Evolutionary conservation across 2,113 vertebrate genomes (phyloP).

Genomic region (Vulpes vulpes): DNA sequence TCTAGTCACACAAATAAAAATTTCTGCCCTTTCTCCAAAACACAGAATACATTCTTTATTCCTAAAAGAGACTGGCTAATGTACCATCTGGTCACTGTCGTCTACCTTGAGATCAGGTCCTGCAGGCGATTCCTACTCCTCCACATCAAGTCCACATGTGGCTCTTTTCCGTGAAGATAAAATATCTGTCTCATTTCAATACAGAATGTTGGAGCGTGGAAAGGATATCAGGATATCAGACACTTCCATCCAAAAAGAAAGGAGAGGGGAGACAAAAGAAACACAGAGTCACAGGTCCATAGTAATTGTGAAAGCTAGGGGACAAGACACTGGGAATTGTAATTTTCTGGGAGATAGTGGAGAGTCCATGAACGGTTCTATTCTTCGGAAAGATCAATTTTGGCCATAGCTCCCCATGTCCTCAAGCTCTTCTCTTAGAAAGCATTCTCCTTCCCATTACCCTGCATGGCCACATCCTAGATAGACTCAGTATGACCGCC

Average conservation of each 20-base stretch:
- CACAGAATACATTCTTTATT: background rate
- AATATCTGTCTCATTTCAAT: background rate
- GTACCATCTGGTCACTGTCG: background rate
- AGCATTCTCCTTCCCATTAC: background rate
- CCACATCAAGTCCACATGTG: background rate
- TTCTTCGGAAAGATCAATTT: background rate
- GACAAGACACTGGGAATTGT: background rate
- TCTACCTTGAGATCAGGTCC: background rate
- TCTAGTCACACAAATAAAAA: background rate
- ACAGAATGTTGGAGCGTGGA: background rate
- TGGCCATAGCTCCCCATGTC: background rate
- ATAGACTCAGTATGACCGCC: background rate
- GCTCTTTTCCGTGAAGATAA: background rate
- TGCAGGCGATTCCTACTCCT: background rate
- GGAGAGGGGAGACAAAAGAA: background rate
- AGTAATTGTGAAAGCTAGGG: background rate
- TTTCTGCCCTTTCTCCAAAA: background rate
- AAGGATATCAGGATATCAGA: background rate
- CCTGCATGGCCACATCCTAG: background rate
- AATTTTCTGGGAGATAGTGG: background rate
- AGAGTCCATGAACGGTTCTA: background rate
- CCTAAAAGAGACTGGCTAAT: background rate
- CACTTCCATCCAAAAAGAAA: background rate
- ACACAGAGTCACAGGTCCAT: background rate
- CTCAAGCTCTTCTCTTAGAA: background rate